Conservation (phyloP, 2,888 invertebrate species). For the Diabrotica balteata region DNA sequence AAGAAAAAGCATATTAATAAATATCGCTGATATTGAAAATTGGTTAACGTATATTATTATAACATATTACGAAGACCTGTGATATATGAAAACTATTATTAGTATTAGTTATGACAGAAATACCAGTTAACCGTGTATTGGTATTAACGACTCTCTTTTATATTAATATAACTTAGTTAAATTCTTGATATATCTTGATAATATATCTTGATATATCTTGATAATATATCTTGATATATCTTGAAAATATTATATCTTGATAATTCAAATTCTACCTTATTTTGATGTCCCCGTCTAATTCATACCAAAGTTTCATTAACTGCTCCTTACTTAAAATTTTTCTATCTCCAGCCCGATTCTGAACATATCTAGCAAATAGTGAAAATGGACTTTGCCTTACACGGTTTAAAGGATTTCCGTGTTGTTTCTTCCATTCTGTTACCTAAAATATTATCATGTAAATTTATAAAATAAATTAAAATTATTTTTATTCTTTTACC, state of each 20-base stretch:
- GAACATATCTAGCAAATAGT: constrained; percentile 66
- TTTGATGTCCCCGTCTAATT: constrained; percentile 67
- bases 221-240: background rate
- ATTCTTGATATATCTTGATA: no score
- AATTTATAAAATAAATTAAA: background rate
- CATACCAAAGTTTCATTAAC: constrained; percentile 72
- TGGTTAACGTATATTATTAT: no score
- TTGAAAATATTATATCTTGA: background rate
- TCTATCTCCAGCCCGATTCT: constrained; percentile 61
- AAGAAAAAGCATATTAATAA: no score
- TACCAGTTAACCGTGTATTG: no score
- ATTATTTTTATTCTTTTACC: constrained; percentile 41
- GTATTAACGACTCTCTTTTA: no score
- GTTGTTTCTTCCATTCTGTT: constrained; percentile 69
- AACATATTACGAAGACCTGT: no score
- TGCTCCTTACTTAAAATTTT: constrained; percentile 62
- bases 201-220: background rate
- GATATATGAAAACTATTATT: no score
- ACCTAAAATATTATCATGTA: constrained; percentile 48
- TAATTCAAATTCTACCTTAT: constrained; percentile 56
- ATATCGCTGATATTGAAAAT: no score
- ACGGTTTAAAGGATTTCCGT: constrained; percentile 62
- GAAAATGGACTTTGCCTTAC: constrained; percentile 66
- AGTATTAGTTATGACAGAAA: no score
- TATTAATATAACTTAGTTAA: no score